A percentile compares a stretch with the other conserved stretches of the same genome.
phyloP scores from a whole-genome alignment of 2,113 vertebrate genomes.

The Chrysemys picta region DNA sequence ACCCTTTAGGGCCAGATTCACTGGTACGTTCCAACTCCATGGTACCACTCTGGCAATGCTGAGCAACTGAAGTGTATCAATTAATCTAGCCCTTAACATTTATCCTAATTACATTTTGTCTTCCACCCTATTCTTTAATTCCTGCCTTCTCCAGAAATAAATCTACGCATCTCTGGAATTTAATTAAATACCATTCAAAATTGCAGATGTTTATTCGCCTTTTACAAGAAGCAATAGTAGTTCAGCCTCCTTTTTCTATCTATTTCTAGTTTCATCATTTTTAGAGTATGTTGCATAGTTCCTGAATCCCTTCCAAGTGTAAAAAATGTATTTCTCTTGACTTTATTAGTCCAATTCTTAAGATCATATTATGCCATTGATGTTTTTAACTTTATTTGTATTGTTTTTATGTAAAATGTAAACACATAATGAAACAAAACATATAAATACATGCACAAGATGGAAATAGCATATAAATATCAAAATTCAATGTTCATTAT shows the following conservation, averaged over 20 bases:
- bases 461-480: neutral
- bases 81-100: neutral
- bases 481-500: neutral
- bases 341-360: neutral
- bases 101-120: neutral
- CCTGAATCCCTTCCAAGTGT: neutral
- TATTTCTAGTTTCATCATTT: neutral
- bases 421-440: neutral
- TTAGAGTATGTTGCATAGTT: neutral
- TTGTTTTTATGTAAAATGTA: neutral
- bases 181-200: neutral
- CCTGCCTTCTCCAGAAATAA: neutral
- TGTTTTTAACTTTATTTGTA: neutral
- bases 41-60: neutral
- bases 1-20: neutral
- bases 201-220: neutral
- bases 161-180: neutral
- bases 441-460: neutral
- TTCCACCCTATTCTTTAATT: constrained; percentile 11
- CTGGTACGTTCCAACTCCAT: neutral
- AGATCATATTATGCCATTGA: neutral
- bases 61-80: neutral
- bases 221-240: neutral
- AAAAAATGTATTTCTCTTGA: neutral
- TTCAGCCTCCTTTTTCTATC: neutral